phyloP scores from a whole-genome alignment of 1,140 invertebrate species.

The Bombus cullumanus region DNA sequence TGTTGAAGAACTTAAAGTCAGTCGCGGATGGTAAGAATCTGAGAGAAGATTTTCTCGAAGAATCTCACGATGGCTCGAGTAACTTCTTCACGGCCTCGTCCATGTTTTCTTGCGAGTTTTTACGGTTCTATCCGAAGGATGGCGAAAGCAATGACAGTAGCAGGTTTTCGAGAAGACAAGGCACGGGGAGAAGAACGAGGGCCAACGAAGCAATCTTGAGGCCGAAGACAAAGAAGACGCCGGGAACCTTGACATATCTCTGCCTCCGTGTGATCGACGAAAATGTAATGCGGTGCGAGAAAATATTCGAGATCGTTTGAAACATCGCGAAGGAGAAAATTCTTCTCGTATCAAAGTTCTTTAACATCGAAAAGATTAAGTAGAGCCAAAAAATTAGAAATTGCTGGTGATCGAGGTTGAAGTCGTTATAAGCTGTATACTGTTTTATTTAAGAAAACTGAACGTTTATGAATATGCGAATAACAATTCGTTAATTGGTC shows the following conservation, averaged over 20 bases:
- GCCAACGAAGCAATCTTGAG: slow-evolving; percentile 59
- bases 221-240: slow-evolving; percentile 47
- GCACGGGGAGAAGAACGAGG: slow-evolving; percentile 21
- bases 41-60: neutral
- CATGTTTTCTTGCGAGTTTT: neutral
- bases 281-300: slow-evolving; percentile 52
- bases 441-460: too few species aligned
- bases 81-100: too few species aligned
- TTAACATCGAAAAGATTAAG: neutral
- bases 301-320: neutral
- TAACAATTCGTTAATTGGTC: slow-evolving; percentile 3
- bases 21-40: neutral
- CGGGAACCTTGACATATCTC: slow-evolving; percentile 41
- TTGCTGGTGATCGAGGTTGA: too few species aligned
- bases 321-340: neutral
- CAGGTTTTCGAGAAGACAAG: slow-evolving; percentile 44
- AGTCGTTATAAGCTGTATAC: too few species aligned
- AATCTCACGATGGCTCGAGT: neutral
- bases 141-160: neutral
- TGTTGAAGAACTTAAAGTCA: neutral
- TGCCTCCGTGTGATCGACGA: slow-evolving; percentile 48
- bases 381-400: neutral
- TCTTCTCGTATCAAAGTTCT: neutral
- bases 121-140: neutral
- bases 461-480: neutral